A percentile compares a stretch with the other conserved stretches of the same genome.
Evolutionary conservation across 2,888 invertebrate genomes (phyloP).

Genomic region (Eretmocerus hayati): DNA sequence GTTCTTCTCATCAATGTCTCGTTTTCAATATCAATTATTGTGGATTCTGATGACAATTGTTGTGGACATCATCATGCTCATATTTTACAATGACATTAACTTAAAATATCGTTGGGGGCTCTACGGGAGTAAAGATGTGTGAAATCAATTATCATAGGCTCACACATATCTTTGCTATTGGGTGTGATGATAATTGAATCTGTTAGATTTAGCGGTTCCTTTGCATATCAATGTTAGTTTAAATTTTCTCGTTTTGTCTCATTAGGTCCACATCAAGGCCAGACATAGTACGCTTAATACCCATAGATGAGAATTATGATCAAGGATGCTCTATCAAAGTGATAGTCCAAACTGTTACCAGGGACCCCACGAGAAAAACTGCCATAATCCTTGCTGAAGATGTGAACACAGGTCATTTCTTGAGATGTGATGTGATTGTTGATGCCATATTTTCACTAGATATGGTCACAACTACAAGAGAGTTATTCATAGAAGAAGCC

Average conservation of each 20-base stretch:
- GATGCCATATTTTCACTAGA: slow-evolving; percentile 76
- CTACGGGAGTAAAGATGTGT: slow-evolving; percentile 1
- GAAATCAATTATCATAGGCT: not conserved
- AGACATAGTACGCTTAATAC: slow-evolving; percentile 72
- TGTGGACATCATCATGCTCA: too few species aligned
- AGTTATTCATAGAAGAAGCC: slow-evolving; percentile 91
- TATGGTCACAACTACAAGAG: slow-evolving; percentile 87
- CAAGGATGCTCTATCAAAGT: slow-evolving; percentile 67
- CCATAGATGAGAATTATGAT: slow-evolving; percentile 58
- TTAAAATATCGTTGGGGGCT: too few species aligned
- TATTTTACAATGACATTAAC: too few species aligned
- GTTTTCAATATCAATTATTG: too few species aligned
- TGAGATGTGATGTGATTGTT: slow-evolving; percentile 90
- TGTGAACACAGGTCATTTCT: slow-evolving; percentile 64
- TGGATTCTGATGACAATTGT: too few species aligned
- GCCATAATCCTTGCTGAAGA: slow-evolving; percentile 89
- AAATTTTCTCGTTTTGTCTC: too few species aligned
- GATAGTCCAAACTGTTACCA: slow-evolving; percentile 66
- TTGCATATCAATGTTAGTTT: too few species aligned
- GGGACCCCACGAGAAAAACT: slow-evolving; percentile 65
- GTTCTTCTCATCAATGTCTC: too few species aligned
- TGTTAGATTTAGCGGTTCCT: too few species aligned
- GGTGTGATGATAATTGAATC: too few species aligned
- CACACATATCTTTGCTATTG: not conserved
- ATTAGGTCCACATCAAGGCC: slow-evolving; percentile 78